Evolutionary conservation across 2,888 invertebrate genomes (phyloP).

Genomic region (Ceraclea dissimilis): DNA sequence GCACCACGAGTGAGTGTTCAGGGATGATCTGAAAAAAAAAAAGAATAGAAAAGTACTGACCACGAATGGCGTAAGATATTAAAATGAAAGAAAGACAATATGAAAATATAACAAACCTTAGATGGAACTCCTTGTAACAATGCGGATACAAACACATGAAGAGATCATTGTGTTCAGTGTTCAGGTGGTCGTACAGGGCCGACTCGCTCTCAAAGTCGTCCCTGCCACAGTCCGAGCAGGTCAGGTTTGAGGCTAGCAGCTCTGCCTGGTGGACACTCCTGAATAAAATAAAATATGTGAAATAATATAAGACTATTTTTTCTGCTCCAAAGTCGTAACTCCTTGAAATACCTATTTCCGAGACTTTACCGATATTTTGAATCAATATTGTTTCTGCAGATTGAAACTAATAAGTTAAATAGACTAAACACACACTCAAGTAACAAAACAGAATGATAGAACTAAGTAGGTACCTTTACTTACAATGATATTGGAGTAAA

Average conservation of each 20-base stretch:
- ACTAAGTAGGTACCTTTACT: too few species aligned
- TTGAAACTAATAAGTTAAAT: too few species aligned
- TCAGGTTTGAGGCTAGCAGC: conserved; percentile 11
- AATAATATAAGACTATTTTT: too few species aligned
- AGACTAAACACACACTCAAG: too few species aligned
- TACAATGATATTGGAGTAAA: too few species aligned
- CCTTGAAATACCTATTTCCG: too few species aligned
- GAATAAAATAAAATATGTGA: neutral
- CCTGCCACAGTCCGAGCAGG: conserved; percentile 16
- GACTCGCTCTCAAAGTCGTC: conserved; percentile 36
- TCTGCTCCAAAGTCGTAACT: too few species aligned
- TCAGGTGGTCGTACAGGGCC: conserved; percentile 46
- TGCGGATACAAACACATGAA: conserved; percentile 41
- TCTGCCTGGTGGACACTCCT: conserved; percentile 24
- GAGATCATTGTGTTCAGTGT: conserved; percentile 41
- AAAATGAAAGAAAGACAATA: neutral
- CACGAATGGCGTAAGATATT: neutral
- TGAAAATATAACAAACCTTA: conserved; percentile 32
- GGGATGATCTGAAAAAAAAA: conserved; percentile 38
- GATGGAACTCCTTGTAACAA: conserved; percentile 42
- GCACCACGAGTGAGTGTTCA: conserved; percentile 45
- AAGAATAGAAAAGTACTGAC: neutral
- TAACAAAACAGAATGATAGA: too few species aligned
- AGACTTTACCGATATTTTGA: too few species aligned
- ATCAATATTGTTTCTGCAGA: too few species aligned